phyloP scores from a whole-genome alignment of 2,888 invertebrate genomes.

The Molorchus minor region DNA sequence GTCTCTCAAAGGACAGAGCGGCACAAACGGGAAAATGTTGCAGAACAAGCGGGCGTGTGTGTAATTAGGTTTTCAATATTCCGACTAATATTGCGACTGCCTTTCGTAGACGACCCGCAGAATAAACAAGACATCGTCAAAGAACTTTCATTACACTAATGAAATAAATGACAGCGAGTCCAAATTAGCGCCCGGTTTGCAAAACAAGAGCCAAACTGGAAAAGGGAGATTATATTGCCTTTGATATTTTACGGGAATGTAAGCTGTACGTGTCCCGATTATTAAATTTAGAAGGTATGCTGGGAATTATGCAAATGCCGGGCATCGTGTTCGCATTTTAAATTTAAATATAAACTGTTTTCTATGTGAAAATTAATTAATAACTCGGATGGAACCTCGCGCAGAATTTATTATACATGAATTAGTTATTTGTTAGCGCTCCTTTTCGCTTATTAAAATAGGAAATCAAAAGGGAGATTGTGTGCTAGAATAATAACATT shows the following conservation, averaged over 20 bases:
- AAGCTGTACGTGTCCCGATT: slow-evolving; percentile 54
- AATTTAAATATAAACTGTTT: slow-evolving; percentile 24
- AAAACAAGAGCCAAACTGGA: slow-evolving; percentile 50
- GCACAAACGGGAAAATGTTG: too few species aligned
- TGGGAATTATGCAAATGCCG: slow-evolving; percentile 49
- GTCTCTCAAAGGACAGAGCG: too few species aligned
- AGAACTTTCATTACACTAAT: slow-evolving; percentile 58
- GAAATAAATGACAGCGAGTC: slow-evolving; percentile 56
- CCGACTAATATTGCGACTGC: background rate
- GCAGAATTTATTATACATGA: slow-evolving; percentile 16
- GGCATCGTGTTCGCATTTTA: slow-evolving; percentile 19
- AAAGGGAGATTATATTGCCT: slow-evolving; percentile 51
- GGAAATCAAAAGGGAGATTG: too few species aligned
- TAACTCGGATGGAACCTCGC: background rate
- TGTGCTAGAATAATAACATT: too few species aligned
- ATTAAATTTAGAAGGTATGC: slow-evolving; percentile 53
- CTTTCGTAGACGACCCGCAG: slow-evolving; percentile 45
- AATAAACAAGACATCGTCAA: slow-evolving; percentile 53
- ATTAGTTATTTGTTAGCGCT: slow-evolving; percentile 4
- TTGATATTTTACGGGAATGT: slow-evolving; percentile 52
- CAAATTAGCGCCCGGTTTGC: slow-evolving; percentile 56
- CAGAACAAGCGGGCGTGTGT: background rate
- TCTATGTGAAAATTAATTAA: slow-evolving; percentile 25
- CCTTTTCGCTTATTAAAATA: background rate
- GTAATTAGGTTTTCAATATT: slow-evolving; percentile 16